Evolutionary conservation across 2,888 invertebrate genomes (phyloP).

Genomic region (Stenodema calcarata): DNA sequence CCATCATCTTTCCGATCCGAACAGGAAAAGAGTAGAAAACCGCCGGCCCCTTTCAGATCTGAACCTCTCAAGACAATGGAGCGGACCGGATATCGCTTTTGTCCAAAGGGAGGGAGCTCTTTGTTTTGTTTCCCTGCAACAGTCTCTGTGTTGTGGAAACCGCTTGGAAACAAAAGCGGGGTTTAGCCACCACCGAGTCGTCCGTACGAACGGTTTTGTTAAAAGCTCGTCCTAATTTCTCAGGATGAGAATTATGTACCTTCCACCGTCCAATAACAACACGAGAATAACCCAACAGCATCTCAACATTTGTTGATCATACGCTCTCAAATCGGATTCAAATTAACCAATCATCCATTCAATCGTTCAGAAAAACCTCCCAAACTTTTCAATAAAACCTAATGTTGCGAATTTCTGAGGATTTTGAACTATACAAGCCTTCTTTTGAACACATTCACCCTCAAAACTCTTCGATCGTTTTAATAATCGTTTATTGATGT

Average conservation of each 20-base stretch:
- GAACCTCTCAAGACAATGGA: not conserved
- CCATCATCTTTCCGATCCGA: not conserved
- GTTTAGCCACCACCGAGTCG: not conserved
- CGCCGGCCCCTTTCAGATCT: not conserved
- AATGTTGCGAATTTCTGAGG: too few relatives aligned
- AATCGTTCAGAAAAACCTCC: too few relatives aligned
- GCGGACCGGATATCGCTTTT: not conserved
- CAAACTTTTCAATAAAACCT: too few relatives aligned
- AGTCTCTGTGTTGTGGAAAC: not conserved
- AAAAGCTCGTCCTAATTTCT: not conserved
- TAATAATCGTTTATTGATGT: too few relatives aligned
- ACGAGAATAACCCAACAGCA: not conserved
- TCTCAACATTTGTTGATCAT: too few relatives aligned
- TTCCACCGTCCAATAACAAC: not conserved
- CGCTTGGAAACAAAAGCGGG: not conserved
- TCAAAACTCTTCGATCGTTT: too few relatives aligned
- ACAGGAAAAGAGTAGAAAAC: not conserved
- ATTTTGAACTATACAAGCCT: too few relatives aligned
- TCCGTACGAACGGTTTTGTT: not conserved
- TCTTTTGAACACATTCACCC: too few relatives aligned
- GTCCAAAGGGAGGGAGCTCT: not conserved
- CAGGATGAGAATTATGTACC: too few relatives aligned
- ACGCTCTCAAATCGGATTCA: too few relatives aligned
- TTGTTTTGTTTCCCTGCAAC: not conserved
- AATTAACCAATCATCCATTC: too few relatives aligned